Base-by-base conservation (phyloP, 1,140 invertebrate species). In the Papilio dardanus region DNA sequence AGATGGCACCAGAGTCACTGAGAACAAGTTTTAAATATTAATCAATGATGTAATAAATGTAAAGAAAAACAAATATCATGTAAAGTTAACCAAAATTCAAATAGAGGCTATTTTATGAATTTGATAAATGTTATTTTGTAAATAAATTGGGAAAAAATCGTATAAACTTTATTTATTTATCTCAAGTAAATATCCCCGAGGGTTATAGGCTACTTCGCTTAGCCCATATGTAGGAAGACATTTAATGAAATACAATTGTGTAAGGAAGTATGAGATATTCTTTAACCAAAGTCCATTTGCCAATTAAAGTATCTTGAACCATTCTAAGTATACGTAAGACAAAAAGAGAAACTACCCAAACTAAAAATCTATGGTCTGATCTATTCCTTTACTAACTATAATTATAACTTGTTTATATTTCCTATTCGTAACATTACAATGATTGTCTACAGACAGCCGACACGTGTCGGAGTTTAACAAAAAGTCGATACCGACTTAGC, bases 1-100 rank as follows among this genome's bases (percentile, higher is more conserved):
- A 79, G 85, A 89, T 74, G 91, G 91, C 21, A 76, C 86, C 6
- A 80, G 84, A 10, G 83, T 92, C 21, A 82, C 84, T 66, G 74
- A 85, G 76, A 79, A 76, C 19, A 82, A 82, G 50, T 71, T 77
- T 62, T 19, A 68, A 46, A 65, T n/a, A 21, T 66, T n/a, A 28
- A 21, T 54, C 1, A 46, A 40, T 10, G 21, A 8, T 24, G 8
- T 10, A 24, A 10, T 46, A 24, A 24, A n/a, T 54, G 8, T 24
- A 12, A 54, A 24, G 16, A 24, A 54, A 54, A 24, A 19, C 46
- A 24, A 54, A 46, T n/a, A n/a, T 46, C 42, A 46, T 46, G 14
- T 46, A 46, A 46, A 46, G 42, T n/a, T 4, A 46, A 46, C 42
- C 42, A 46, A 46, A 54, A 7, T 54, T 24, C 2, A n/a, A 54